Base-by-base conservation (phyloP, 1,140 invertebrate genomes). In the Meloidogyne exigua region DNA sequence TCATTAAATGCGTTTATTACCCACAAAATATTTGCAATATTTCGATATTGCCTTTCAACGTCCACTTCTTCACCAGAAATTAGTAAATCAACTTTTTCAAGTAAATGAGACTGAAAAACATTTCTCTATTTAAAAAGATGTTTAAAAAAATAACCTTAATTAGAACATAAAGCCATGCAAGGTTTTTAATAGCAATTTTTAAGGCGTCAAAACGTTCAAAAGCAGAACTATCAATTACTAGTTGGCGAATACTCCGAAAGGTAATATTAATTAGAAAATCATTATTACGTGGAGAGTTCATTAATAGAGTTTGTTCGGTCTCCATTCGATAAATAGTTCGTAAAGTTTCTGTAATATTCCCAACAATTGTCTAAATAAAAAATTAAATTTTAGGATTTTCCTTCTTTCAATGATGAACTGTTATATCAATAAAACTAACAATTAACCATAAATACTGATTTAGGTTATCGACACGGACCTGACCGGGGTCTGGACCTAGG, bases 1-100 rank as follows among this genome's bases (percentile, higher is more conserved):
- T 25, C n/a, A 39, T 76, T 68, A 36, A 76, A 71, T 62, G 68
- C 42, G 26, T 76, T 44, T 69, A 76, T 76, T n/a, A 57, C 75
- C 28, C 26, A 25, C 28, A 76, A 63, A 73, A 76, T 74, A 36
- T 76, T 72, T 12, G 42, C 44, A 63, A 76, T 57, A 32, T 49
- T 64, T 26, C 65, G 28, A 62, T 66, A 75, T 57, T 10, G 63
- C 26, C 21, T 69, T 64, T 11, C 21, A 36, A 28, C 18, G 67
- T 42, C 49, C n/a, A 36, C 26, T 3, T 57, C 42, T 18, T 70
- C 21, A 12, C n/a, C 68, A 66, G n/a, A 65, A 28, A 76, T 65
- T 25, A 76, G 5, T 36, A 39, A 5, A 42, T 76, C 74, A 11
- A 76, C 32, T 66, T 70, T 44, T 28, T 21, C n/a, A 36, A 36